These are phyloP conservation scores for Ellobium chinense DNA, from an alignment of 2,888 invertebrate species.

Conservation along the genomic window DNA sequence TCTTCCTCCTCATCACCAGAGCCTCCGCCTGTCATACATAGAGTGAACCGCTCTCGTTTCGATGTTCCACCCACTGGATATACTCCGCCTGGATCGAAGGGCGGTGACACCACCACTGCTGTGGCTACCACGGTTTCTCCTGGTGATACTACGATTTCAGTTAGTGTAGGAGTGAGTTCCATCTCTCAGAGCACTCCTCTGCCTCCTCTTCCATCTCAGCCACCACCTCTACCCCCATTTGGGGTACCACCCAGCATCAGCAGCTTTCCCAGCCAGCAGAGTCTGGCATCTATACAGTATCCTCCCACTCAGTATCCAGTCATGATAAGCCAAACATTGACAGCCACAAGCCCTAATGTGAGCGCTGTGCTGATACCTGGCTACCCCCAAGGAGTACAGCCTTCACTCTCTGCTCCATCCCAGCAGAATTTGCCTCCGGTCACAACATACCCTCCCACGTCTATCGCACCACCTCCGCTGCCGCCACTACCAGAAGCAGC, in stretches of 20 bases:
- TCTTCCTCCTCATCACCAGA: slow-evolving; percentile 41
- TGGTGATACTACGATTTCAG: neutral
- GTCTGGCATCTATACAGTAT: neutral
- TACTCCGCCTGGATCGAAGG: no score
- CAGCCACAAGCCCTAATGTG: neutral
- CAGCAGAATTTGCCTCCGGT: neutral
- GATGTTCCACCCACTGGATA: slow-evolving; percentile 13
- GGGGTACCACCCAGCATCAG: slow-evolving; percentile 9
- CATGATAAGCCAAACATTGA: neutral
- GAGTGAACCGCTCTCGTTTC: slow-evolving; percentile 33
- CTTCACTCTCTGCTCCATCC: neutral
- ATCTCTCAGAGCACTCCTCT: neutral
- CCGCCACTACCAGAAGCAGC: neutral
- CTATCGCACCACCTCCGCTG: neutral
- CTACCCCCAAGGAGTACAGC: neutral
- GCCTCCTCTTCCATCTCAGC: slow-evolving; percentile 16
- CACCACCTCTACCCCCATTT: neutral
- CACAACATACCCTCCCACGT: neutral
- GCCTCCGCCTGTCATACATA: slow-evolving; percentile 36
- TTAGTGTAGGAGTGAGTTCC: no score
- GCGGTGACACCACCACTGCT: slow-evolving; percentile 9
- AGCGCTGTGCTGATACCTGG: neutral
- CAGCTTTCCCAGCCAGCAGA: neutral
- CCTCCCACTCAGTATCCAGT: neutral
- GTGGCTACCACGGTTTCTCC: neutral